These are phyloP conservation scores for Struthidea cinerea DNA, from an alignment of 2,113 vertebrate genomes.

Conservation along the genomic window DNA sequence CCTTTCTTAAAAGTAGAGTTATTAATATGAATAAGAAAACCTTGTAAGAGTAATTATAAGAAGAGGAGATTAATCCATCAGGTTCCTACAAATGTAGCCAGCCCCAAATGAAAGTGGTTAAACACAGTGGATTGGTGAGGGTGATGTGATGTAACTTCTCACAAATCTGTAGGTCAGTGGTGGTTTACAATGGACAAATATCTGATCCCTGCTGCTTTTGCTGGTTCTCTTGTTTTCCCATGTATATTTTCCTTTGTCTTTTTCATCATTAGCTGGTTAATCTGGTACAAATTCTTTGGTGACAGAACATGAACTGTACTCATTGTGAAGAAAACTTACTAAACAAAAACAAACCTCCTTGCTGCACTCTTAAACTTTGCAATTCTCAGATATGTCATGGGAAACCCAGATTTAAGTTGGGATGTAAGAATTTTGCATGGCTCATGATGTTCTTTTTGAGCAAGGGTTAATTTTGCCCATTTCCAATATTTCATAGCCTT, in stretches of 20 bases:
- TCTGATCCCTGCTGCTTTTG: neutral
- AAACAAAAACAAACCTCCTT: neutral
- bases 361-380: neutral
- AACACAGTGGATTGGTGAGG: neutral
- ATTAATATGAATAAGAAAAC: neutral
- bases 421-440: neutral
- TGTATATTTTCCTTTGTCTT: neutral
- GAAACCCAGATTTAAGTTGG: neutral
- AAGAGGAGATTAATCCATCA: neutral
- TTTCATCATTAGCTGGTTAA: neutral
- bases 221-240: neutral
- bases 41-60: neutral
- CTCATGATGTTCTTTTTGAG: neutral
- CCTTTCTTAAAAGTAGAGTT: neutral
- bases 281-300: neutral
- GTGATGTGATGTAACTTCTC: neutral
- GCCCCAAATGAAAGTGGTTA: neutral
- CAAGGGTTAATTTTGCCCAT: neutral
- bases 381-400: neutral
- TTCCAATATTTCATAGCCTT: neutral
- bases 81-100: neutral
- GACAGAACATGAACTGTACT: neutral
- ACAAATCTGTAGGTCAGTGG: neutral
- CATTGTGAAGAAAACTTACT: neutral
- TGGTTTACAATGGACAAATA: neutral